Evolutionary conservation across 2,888 invertebrate species (phyloP), one percentile per base, ranked within the genome.

Genomic region (Eupelmus urozonus): DNA sequence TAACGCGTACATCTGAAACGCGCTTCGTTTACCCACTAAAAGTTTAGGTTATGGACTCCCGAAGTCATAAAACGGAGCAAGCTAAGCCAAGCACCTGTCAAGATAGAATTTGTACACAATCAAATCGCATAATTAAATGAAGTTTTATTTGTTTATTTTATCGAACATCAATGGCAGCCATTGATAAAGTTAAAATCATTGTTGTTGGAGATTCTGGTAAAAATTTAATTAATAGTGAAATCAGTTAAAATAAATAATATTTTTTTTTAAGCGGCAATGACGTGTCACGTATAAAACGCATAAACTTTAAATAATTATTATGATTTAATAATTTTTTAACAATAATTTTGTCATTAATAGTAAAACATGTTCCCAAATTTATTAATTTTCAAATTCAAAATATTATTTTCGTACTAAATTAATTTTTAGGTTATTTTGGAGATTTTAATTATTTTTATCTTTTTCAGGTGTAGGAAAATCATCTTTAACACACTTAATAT

Each of bases 391-490:
- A 5, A 16, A 18, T 60, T 23, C 20, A 66, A 25, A 60, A 51
- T 34, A 3, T 23, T 27, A 29, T 23, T 20, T 40, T 65, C 1
- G 27, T 55, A 49, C 7, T 2, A 9, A 49, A n/a, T 49, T 9
- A 49, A 49, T 49, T 49, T 49, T 16, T 4, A 49, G 11, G 11
- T 49, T 49, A 16, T 49, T 13, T 16, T 13, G 13, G 3, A 51
- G 18, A 18, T 11, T 27, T 51, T 34, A 60, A 40, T 53, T 59
- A 11, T 42, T 45, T 23, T 29, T 27, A 27, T 34, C n/a, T 11
- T 78, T 90, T 90, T 86, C 90, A 94, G 98, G 98, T 80, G 98
- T 99, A 80, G 99, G 99, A 23, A 99, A 99, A 92, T 97, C 98
- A 3, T 98, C 98, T 0, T 92, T 99, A 62, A 96, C 97, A 0